Evolutionary conservation across 2,888 invertebrate genomes (phyloP).

Genomic region (Cryptocephalus moraei): DNA sequence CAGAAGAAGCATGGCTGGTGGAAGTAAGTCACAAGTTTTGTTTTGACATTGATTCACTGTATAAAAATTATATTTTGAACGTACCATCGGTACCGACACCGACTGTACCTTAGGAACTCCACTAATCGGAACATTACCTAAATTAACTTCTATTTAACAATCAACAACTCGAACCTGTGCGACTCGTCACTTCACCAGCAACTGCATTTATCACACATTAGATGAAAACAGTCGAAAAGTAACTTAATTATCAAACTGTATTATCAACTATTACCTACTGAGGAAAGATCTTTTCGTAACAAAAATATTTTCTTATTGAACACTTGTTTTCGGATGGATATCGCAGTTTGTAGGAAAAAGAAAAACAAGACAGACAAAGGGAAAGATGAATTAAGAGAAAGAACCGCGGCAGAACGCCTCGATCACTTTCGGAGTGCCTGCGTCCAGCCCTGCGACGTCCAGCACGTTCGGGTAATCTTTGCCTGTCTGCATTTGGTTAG

Average conservation of each 20-base stretch:
- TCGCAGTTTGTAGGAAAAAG: constrained; percentile 12
- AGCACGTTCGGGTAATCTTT: constrained; percentile 41
- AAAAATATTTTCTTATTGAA: constrained; percentile 10
- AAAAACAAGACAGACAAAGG: background rate
- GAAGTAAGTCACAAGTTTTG: no score
- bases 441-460: constrained; percentile 54
- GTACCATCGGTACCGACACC: no score
- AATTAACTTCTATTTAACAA: no score
- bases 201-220: no score
- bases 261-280: background rate
- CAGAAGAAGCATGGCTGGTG: no score
- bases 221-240: no score
- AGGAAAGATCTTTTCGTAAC: constrained; percentile 4
- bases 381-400: constrained; percentile 27
- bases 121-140: no score
- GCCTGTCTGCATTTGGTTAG: constrained; percentile 42
- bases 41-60: no score
- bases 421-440: constrained; percentile 49
- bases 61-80: no score
- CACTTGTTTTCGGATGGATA: constrained; percentile 21
- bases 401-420: constrained; percentile 52
- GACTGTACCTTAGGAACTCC: no score
- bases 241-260: background rate
- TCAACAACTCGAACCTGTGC: no score
- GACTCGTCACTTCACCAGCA: no score